phyloP scores from a whole-genome alignment of 2,888 invertebrate genomes.

The Caenorhabditis auriculariae region DNA sequence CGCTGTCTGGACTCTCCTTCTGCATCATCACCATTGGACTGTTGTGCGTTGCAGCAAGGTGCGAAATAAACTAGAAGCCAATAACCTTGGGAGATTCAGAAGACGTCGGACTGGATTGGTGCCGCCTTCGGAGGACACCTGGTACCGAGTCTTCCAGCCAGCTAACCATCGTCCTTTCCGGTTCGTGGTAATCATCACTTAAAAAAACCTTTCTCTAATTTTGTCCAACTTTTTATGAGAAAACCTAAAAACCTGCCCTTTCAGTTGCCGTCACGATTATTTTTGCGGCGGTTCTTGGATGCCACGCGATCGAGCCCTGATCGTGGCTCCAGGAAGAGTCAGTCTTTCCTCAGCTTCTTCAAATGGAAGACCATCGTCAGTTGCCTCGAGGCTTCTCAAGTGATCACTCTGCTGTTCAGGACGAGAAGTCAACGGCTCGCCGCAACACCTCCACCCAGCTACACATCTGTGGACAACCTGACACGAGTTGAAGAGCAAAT shows the following conservation, averaged over 20 bases:
- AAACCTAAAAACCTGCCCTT: constrained; percentile 5
- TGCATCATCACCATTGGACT: constrained; percentile 49
- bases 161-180: constrained; percentile 24
- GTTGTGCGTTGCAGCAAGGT: constrained; percentile 43
- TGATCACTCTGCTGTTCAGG: no score
- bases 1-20: constrained; percentile 48
- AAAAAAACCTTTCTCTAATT: no score
- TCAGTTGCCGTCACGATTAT: constrained; percentile 41
- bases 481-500: constrained; percentile 17
- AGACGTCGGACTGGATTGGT: constrained; percentile 23
- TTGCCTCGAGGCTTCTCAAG: no score
- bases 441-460: constrained; percentile 45
- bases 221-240: background rate
- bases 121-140: constrained; percentile 34
- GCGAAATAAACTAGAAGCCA: constrained; percentile 1
- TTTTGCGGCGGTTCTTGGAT: constrained; percentile 44
- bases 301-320: constrained; percentile 36
- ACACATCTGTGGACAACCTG: constrained; percentile 37
- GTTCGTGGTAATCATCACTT: no score
- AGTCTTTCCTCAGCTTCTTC: no score
- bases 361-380: no score
- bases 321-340: constrained; percentile 35
- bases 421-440: constrained; percentile 23
- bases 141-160: constrained; percentile 44
- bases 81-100: constrained; percentile 3